Base-by-base conservation (phyloP, 2,888 invertebrate genomes). In the Andrena dorsata region DNA sequence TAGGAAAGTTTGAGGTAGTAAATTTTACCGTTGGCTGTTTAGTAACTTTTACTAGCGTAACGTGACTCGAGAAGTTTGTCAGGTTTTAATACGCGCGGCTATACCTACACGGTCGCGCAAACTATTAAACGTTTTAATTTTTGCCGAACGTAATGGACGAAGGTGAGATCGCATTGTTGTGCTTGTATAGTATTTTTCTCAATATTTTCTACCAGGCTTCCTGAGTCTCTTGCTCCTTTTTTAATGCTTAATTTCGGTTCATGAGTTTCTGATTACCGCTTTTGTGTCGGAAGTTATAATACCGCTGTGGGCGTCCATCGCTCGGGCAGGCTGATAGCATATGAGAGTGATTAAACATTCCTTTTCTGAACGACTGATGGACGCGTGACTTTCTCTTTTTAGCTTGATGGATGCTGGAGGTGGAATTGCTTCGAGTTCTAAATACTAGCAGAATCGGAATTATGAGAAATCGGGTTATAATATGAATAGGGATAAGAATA, bases 41-140 rank as follows among this genome's bases (percentile, higher is more conserved):
- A 68, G 63, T 58, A 82, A 75, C 80, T 82, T 82, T 56, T 58
- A 28, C 20, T 30, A 64, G 35, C 61, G 26, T 73, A 68, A 80
- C 72, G 79, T 73, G 63, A 56, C 63, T 61, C 68, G 80, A 60
- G 56, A 79, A 68, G 80, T 80, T 79, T 65, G 69, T 47, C 74
- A 74, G 65, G 65, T 82, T 82, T 82, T 75, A 74, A 82, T 80
- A 82, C 80, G 32, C 69, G 16, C 77, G 76, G 63, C 47, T 64
- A 53, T 56, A 51, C 10, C 35, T 35, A 10, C 72, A 49, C 32
- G 35, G n/a, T 26, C 35, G 32, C n/a, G 65, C 35, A 47, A 41
- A 41, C 64, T 69, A 56, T 64, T 68, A 69, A 81, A 79, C 81
- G 64, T 56, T 77, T 65, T 58, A 69, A 81, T 73, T 73, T 58